A percentile compares a stretch with the other conserved stretches of the same genome.
Evolutionary conservation across 53 echinoderm and acorn worm species (phyloP).

Genomic region (Zoroaster sp.): DNA sequence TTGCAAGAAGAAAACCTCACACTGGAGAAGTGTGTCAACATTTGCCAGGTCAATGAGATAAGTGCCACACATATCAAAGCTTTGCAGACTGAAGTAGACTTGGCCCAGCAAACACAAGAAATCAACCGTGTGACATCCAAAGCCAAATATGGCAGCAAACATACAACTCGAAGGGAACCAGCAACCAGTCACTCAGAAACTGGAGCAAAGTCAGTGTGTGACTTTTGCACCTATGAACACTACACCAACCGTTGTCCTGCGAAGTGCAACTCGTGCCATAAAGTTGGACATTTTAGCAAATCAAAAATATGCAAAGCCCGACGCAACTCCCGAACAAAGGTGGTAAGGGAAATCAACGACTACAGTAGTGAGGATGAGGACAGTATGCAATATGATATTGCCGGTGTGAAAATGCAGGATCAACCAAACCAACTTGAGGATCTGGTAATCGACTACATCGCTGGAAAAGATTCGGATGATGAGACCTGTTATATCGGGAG

Average conservation of each 20-base stretch:
- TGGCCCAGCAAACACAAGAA: neutral
- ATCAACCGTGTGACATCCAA: slow-evolving; percentile 13
- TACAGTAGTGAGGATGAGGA: slow-evolving; percentile 12
- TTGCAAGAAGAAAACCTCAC: no score
- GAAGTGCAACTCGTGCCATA: neutral
- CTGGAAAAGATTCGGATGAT: neutral
- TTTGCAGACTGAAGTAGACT: neutral
- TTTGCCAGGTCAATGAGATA: slow-evolving; percentile 29
- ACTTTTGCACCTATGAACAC: neutral
- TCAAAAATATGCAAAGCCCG: neutral
- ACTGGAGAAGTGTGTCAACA: no score
- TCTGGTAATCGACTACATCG: slow-evolving; percentile 8
- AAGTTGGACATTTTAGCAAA: slow-evolving; percentile 33
- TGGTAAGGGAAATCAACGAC: slow-evolving; percentile 1
- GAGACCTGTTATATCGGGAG: slow-evolving; percentile 32
- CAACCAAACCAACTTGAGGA: neutral
- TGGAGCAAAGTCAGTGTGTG: neutral
- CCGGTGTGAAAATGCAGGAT: neutral
- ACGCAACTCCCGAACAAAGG: neutral
- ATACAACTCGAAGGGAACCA: neutral
- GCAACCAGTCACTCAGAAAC: neutral
- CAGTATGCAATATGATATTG: neutral
- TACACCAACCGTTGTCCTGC: neutral
- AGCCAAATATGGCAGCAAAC: neutral
- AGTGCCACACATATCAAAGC: slow-evolving; percentile 16